A percentile compares a stretch with the other conserved stretches of the same genome.
Evolutionary conservation across 2,797 vertebrate genomes (phyloP).

Genomic region (Glossophaga mutica): DNA sequence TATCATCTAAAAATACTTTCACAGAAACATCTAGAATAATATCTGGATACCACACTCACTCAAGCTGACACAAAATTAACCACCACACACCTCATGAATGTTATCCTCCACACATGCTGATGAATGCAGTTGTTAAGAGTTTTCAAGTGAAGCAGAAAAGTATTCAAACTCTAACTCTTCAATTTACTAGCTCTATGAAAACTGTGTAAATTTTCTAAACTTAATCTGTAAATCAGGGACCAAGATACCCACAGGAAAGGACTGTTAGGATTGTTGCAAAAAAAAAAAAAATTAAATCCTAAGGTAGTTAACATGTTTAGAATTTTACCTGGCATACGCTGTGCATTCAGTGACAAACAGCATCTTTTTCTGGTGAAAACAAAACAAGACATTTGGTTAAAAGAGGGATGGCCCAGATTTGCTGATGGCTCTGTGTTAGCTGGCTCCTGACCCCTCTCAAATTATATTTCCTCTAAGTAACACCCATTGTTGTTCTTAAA

Average conservation of each 20-base stretch:
- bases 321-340: not conserved
- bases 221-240: not conserved
- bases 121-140: not conserved
- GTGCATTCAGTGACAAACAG: not conserved
- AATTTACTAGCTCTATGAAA: not conserved
- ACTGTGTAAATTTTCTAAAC: not conserved
- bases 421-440: not conserved
- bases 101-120: not conserved
- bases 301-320: not conserved
- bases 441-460: not conserved
- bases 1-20: not conserved
- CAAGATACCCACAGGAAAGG: not conserved
- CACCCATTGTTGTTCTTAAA: not conserved
- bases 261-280: not conserved
- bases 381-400: not conserved
- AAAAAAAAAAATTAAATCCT: not conserved
- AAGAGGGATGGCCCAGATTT: not conserved
- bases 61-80: not conserved
- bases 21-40: not conserved
- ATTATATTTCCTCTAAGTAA: constrained; percentile 21
- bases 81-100: not conserved
- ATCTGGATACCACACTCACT: not conserved
- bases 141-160: not conserved
- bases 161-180: not conserved
- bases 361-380: not conserved